These are phyloP conservation scores for Drosophila saltans DNA, from an alignment of 1,140 invertebrate species.

Conservation along the genomic window DNA sequence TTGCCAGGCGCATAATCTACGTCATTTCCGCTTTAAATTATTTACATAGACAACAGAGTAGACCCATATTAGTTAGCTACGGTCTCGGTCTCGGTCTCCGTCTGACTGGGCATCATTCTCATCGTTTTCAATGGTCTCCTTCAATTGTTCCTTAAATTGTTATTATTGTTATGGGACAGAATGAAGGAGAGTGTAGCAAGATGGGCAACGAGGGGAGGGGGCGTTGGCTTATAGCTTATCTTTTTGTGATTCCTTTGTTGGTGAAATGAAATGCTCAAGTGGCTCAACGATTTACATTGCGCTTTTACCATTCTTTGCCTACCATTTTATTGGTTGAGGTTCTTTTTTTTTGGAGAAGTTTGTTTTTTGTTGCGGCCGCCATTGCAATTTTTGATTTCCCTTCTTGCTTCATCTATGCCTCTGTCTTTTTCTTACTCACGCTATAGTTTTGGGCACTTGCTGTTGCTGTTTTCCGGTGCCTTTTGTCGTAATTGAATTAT, in stretches of 20 bases:
- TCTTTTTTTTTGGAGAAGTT: constrained; percentile 25
- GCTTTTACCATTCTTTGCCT: constrained; percentile 25
- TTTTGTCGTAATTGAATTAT: constrained; percentile 59
- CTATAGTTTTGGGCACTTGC: constrained; percentile 28
- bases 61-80: constrained; percentile 13
- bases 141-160: constrained; percentile 51
- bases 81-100: background rate
- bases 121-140: constrained; percentile 28
- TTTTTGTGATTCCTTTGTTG: constrained; percentile 14
- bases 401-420: background rate
- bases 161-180: constrained; percentile 33
- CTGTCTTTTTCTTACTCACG: background rate
- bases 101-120: background rate
- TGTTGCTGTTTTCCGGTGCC: constrained; percentile 27
- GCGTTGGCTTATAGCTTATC: constrained; percentile 29
- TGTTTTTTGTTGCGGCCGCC: constrained; percentile 30
- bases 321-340: constrained; percentile 24
- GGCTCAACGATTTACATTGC: constrained; percentile 46
- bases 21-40: constrained; percentile 68
- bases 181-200: background rate
- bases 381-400: constrained; percentile 46
- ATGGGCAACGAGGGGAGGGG: background rate
- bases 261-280: constrained; percentile 59
- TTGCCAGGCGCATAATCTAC: constrained; percentile 64
- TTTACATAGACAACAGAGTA: constrained; percentile 59